Evolutionary conservation across 2,113 vertebrate species (phyloP).

Genomic region (Neogobius melanostomus): DNA sequence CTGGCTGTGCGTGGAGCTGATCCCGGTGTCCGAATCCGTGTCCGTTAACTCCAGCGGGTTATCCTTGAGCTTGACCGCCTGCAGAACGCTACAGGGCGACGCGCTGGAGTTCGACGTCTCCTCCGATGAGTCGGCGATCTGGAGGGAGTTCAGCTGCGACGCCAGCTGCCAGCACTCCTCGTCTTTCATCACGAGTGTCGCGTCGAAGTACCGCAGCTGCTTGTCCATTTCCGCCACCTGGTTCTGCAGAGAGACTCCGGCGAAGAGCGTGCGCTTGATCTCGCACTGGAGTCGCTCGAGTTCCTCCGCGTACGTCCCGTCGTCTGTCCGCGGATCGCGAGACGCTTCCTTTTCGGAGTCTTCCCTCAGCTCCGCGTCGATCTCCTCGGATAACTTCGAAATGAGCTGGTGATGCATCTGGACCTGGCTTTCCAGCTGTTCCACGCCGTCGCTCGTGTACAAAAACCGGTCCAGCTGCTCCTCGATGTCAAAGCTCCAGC

Average conservation of each 20-base stretch:
- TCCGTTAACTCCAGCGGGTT: slow-evolving; percentile 82
- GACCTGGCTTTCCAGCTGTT: slow-evolving; percentile 83
- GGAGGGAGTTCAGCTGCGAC: slow-evolving; percentile 80
- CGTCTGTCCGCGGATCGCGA: slow-evolving; percentile 19
- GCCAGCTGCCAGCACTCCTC: slow-evolving; percentile 88
- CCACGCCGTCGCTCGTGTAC: slow-evolving; percentile 74
- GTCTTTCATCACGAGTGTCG: slow-evolving; percentile 80
- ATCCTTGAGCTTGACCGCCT: slow-evolving; percentile 70
- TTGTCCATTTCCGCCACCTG: slow-evolving; percentile 84
- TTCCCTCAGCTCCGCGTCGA: slow-evolving; percentile 82
- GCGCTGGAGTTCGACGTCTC: slow-evolving; percentile 8
- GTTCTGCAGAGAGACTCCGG: slow-evolving; percentile 82
- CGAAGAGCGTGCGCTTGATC: slow-evolving; percentile 82
- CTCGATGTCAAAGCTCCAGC: slow-evolving; percentile 40
- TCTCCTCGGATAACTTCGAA: slow-evolving; percentile 82
- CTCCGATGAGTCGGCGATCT: slow-evolving; percentile 62
- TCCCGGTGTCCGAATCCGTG: slow-evolving; percentile 98
- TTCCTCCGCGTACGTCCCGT: slow-evolving; percentile 65
- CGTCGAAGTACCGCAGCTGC: slow-evolving; percentile 81
- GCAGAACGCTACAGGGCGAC: slow-evolving; percentile 44
- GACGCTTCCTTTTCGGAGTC: slow-evolving; percentile 43
- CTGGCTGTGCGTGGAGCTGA: slow-evolving; percentile 96
- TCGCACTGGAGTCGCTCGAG: slow-evolving; percentile 79
- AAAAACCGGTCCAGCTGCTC: slow-evolving; percentile 75
- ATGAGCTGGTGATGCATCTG: slow-evolving; percentile 83